Conservation (phyloP, 92 coral and sea anemone genomes). For the Parazoanthus atlanticus region DNA sequence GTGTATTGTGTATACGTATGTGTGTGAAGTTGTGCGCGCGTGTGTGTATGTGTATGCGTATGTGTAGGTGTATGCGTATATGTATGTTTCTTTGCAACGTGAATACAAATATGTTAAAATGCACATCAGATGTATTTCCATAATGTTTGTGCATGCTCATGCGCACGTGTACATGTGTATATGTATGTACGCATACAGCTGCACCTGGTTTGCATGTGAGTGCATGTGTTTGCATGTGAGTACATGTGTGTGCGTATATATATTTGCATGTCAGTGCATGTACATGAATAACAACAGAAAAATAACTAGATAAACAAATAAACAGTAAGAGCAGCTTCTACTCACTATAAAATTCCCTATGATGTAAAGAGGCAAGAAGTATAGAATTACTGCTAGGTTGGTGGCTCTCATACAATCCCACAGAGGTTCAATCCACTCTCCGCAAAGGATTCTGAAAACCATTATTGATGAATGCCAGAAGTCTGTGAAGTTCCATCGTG, state of each 20-base stretch:
- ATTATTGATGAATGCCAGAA: constrained; percentile 81
- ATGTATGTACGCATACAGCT: too few relatives aligned
- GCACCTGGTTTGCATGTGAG: too few relatives aligned
- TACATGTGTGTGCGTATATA: too few relatives aligned
- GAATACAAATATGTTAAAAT: background rate
- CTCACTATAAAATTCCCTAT: background rate
- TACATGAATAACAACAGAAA: background rate
- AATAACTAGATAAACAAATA: background rate
- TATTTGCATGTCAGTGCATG: background rate
- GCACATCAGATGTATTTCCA: background rate
- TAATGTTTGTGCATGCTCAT: background rate
- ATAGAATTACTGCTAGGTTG: constrained; percentile 58
- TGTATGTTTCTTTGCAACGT: background rate
- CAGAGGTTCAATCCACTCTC: constrained; percentile 88
- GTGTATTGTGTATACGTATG: background rate
- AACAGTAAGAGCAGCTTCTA: background rate
- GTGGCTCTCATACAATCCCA: constrained; percentile 89
- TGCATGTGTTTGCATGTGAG: too few relatives aligned
- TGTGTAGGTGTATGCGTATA: background rate
- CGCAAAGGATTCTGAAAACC: constrained; percentile 80
- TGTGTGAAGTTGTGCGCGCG: background rate
- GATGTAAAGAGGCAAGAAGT: constrained; percentile 71
- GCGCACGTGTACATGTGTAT: too few relatives aligned
- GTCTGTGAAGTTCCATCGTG: constrained; percentile 81
- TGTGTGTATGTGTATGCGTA: background rate